Base-by-base conservation (phyloP, 1,140 invertebrate genomes). In the Nasonia giraulti region DNA sequence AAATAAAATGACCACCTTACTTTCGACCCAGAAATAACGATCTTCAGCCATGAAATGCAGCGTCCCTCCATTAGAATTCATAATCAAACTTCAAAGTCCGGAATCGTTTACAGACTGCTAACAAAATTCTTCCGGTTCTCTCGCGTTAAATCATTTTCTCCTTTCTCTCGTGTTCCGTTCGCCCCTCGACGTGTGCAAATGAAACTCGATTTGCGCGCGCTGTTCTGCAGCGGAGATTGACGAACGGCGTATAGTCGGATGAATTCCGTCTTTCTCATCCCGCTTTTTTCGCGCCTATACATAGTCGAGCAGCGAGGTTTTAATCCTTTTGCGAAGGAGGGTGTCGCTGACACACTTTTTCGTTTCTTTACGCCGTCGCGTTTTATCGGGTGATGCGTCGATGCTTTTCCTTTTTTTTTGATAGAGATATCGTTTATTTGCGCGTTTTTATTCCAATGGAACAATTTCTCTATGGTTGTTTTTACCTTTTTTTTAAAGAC, bases 191-290 rank as follows among this genome's bases (percentile, higher is more conserved):
- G 73, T 44, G 73, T 82, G 50, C 44, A 74, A 76, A 76, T 50
- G 47, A 74, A 73, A 50, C 40, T 47, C 40, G 81, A 73, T 83
- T 68, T 47, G 12, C 27, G 14, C 55, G 33, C 33, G 33, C 33
- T 44, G 27, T 55, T 17, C 1, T 5, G 23, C 31, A 31, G 2
- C 44, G 40, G 5, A 50, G 87, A 78, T 85, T 87, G 84, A 85
- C 84, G 84, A 83, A 81, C 85, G 84, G 82, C 85, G 84, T 84
- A 8, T 7, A 17, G 37, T 20, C 12, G 74, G 10, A 20, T 50
- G 17, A 74, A 76, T 76, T 76, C 40, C 17, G 12, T 76, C 40
- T 31, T 7, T 62, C 20, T 20, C 6, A 62, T 62, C 20, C 17
- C 0, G 74, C 37, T 76, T 75, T 75, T 20, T 75, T 75, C 8